Percentiles rank a stretch among this genome's conserved stretches.
Evolutionary conservation across 37 sponge, comb jelly and placozoan genomes (phyloP).

Genomic region (Petrosia ficiformis): DNA sequence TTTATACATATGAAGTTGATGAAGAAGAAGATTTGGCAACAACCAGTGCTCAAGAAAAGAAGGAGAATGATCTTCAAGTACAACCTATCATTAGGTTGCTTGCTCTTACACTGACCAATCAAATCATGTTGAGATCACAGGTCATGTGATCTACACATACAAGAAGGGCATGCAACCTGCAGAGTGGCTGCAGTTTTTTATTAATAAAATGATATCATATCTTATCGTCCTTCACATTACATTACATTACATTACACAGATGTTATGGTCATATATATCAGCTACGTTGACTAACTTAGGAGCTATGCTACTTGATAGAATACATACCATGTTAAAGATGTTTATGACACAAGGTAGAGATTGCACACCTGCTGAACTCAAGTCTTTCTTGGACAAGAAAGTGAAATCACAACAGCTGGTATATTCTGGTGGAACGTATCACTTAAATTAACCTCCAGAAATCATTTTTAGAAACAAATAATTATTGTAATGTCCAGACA

Average conservation of each 20-base stretch:
- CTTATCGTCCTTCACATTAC: no score
- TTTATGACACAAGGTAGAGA: conserved; percentile 15
- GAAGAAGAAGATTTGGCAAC: no score
- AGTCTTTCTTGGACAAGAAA: conserved; percentile 75
- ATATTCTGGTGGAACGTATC: conserved; percentile 56
- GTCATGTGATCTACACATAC: no score
- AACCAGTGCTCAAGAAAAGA: conserved; percentile 42
- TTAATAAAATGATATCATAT: no score
- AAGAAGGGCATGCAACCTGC: no score
- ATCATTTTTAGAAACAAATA: neutral
- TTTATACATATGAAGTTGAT: no score
- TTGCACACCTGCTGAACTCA: conserved; percentile 47
- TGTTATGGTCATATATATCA: conserved; percentile 66
- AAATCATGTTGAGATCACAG: no score
- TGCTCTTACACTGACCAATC: no score
- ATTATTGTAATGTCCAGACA: neutral
- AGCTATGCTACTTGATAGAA: conserved; percentile 54
- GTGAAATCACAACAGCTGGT: conserved; percentile 70
- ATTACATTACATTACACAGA: conserved; percentile 40
- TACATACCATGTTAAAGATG: conserved; percentile 74
- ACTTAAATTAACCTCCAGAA: no score
- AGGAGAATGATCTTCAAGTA: conserved; percentile 63
- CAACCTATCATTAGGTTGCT: no score
- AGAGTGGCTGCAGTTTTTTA: no score
- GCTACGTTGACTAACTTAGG: conserved; percentile 88